Evolutionary conservation across 2,113 vertebrate species (phyloP).

Genomic region (Abramis brama): DNA sequence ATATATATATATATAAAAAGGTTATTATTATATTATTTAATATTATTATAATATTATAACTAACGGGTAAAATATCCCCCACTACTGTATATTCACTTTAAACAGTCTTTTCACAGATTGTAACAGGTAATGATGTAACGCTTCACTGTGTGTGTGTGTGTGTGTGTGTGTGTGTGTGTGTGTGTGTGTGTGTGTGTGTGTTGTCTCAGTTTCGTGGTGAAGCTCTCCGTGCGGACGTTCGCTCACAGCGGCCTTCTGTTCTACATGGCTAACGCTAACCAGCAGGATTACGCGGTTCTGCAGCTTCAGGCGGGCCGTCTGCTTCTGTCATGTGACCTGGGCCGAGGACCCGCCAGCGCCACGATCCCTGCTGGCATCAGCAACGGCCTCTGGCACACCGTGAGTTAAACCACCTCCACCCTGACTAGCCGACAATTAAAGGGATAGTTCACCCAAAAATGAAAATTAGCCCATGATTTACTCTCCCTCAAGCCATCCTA

Average conservation of each 20-base stretch:
- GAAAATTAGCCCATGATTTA: no score
- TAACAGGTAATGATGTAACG: no score
- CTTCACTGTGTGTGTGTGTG: no score
- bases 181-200: constrained; percentile 49
- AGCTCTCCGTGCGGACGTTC: constrained; percentile 83
- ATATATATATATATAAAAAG: no score
- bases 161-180: constrained; percentile 32
- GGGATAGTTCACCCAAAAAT: no score
- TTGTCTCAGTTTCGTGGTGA: constrained; percentile 78
- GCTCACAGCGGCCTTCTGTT: constrained; percentile 83
- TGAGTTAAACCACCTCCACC: constrained; percentile 11
- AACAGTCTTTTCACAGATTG: no score
- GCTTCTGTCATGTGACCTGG: constrained; percentile 86
- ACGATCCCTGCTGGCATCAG: constrained; percentile 75
- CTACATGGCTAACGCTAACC: constrained; percentile 85
- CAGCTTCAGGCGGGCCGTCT: constrained; percentile 80
- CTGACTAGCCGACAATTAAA: no score
- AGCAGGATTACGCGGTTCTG: constrained; percentile 84
- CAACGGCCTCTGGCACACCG: constrained; percentile 88
- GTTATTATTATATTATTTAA: no score
- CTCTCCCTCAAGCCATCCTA: no score
- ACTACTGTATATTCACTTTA: no score
- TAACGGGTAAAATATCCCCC: neutral
- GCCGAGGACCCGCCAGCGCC: constrained; percentile 82
- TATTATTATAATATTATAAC: neutral